Evolutionary conservation across 2,797 vertebrate genomes (phyloP).

Genomic region (Chromobotia macracanthus): DNA sequence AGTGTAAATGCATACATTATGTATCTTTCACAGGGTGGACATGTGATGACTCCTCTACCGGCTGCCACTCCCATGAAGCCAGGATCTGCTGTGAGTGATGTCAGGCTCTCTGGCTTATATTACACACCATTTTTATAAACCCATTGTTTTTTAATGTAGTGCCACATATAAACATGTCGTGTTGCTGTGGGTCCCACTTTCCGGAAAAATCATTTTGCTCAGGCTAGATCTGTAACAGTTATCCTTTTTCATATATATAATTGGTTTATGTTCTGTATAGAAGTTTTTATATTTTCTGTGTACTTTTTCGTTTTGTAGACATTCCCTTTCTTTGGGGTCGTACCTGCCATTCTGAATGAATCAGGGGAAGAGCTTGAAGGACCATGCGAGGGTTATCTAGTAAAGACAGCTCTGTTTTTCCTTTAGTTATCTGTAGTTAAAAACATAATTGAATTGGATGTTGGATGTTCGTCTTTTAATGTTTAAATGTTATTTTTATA

Average conservation of each 20-base stretch:
- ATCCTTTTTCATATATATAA: too few relatives aligned
- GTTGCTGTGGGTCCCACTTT: too few relatives aligned
- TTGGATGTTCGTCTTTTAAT: too few relatives aligned
- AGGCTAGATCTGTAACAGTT: not conserved
- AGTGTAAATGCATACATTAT: not conserved
- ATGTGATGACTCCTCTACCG: constrained; percentile 92
- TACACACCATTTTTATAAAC: not conserved
- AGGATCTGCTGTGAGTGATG: constrained; percentile 91
- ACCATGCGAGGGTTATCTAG: constrained; percentile 93
- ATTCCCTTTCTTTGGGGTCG: constrained; percentile 94
- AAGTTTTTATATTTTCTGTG: not conserved
- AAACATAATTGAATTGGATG: not conserved
- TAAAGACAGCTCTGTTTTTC: constrained; percentile 61
- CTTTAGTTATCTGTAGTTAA: not conserved
- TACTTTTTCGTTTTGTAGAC: constrained; percentile 73
- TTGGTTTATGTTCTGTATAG: not conserved
- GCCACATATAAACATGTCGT: not conserved
- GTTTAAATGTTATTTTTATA: too few relatives aligned
- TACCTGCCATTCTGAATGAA: constrained; percentile 92
- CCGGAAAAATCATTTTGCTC: not conserved
- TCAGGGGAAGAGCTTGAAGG: constrained; percentile 95
- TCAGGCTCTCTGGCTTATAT: not conserved
- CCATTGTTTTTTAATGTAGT: not conserved
- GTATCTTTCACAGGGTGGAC: constrained; percentile 83
- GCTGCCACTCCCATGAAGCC: constrained; percentile 92